These are phyloP conservation scores for Meteorus cinctellus DNA, from an alignment of 2,888 invertebrate genomes.

Conservation along the genomic window DNA sequence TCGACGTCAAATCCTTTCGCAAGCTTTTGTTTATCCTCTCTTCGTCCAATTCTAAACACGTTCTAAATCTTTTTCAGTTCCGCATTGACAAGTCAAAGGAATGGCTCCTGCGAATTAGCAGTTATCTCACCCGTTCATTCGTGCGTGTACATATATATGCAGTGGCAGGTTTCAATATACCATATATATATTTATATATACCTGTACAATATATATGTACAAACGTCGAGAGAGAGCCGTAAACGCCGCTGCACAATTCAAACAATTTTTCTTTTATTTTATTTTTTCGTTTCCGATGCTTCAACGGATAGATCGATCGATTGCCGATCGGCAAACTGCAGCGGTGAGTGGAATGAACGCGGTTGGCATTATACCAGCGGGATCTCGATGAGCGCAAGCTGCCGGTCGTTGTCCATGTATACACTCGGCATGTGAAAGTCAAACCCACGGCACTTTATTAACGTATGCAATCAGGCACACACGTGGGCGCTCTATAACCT, in stretches of 20 bases:
- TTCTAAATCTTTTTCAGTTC: constrained; percentile 23
- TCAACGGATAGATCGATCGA: constrained; percentile 30
- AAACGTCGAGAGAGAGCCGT: background rate
- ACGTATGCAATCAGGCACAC: constrained; percentile 34
- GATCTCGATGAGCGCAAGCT: constrained; percentile 39
- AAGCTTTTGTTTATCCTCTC: background rate
- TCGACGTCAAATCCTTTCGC: constrained; percentile 31
- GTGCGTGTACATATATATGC: constrained; percentile 19
- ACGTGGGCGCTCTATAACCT: constrained; percentile 54
- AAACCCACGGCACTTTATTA: constrained; percentile 36
- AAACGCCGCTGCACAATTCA: constrained; percentile 26
- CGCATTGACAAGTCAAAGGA: constrained; percentile 25
- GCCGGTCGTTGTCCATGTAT: constrained; percentile 25
- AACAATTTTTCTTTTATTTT: constrained; percentile 1
- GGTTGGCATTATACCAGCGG: constrained; percentile 32
- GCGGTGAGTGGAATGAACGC: constrained; percentile 32
- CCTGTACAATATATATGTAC: constrained; percentile 7
- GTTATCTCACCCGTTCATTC: constrained; percentile 22
- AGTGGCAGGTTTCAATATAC: constrained; percentile 4
- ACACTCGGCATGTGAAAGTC: constrained; percentile 33
- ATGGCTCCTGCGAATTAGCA: constrained; percentile 21
- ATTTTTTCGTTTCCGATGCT: background rate
- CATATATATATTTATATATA: constrained; percentile 3
- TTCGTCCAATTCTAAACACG: constrained; percentile 16
- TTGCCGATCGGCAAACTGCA: constrained; percentile 28